Evolutionary conservation across 1,140 invertebrate species (phyloP), one percentile per base, ranked within the genome.

Genomic region (Xylocopa sonorina): DNA sequence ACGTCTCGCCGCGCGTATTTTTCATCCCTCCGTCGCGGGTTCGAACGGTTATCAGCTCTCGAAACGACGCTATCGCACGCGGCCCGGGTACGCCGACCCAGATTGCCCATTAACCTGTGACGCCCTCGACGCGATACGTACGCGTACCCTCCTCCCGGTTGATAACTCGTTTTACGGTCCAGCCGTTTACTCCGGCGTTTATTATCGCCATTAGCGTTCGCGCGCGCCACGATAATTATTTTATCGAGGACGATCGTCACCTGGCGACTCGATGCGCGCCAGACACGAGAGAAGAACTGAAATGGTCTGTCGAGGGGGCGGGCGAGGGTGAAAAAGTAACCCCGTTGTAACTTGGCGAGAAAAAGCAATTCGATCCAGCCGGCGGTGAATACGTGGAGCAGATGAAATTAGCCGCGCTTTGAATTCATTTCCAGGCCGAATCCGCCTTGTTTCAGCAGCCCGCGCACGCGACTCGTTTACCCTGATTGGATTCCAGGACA

Each of bases 401-500:
- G n/a, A n/a, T 29, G 27, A 48, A 66, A 66, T 66, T 66, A 66
- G 63, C 18, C 43, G 27, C 16, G 63, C 0, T 43, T 43, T 24
- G 2, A 29, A 55, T 60, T 60, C 41, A 29, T 60, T 72, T 60
- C 32, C 27, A 0, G 21, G 24, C 2, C 21, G 43, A 60, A 48
- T 24, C 21, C 38, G n/a, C n/a, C 38, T 34, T 46, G 69, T 72
- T 48, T 24, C 41, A 14, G 69, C 29, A 10, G 6, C 12, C 29
- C 34, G 41, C 21, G 34, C 53, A 24, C 68, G 68, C 53, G 53
- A 58, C 27, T 58, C 55, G 55, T 73, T 73, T 62, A 38, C 32
- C 63, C 58, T 62, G 32, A 63, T 63, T 63, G 58, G 58, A 74
- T 74, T 53, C 58, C n/a, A 7, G 24, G n/a, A n/a, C 12, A 27